Percentiles rank a stretch among this genome's conserved stretches.
Conservation (phyloP, 2,113 vertebrate species). For the Myotis brandtii region DNA sequence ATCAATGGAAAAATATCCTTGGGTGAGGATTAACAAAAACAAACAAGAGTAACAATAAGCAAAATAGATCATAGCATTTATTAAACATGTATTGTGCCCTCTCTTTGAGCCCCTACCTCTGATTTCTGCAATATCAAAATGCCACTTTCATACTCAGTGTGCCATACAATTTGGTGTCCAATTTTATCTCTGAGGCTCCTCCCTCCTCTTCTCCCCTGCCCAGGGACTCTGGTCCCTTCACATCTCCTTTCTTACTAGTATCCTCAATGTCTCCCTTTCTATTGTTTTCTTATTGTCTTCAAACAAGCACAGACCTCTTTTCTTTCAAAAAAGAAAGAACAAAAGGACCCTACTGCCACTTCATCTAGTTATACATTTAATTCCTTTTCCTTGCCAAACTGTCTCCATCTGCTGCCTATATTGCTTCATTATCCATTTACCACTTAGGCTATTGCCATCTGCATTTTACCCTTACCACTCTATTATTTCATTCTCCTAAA, state of each 20-base stretch:
- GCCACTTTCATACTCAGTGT: neutral
- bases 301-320: slow-evolving; percentile 20
- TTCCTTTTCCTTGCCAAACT: slow-evolving; percentile 54
- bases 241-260: neutral
- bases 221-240: neutral
- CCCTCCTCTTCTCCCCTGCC: neutral
- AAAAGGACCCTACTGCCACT: neutral
- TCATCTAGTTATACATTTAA: slow-evolving; percentile 55
- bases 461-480: slow-evolving; percentile 16
- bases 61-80: neutral
- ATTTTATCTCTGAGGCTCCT: neutral
- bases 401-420: slow-evolving; percentile 35
- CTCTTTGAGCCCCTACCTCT: slow-evolving; percentile 17
- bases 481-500: slow-evolving; percentile 35
- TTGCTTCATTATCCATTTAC: slow-evolving; percentile 51
- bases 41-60: neutral
- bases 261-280: neutral
- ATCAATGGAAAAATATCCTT: too few species aligned
- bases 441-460: slow-evolving; percentile 38
- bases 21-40: too few species aligned
- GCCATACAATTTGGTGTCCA: neutral
- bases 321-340: neutral
- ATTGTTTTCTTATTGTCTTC: slow-evolving; percentile 15
- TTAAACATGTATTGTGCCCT: neutral
- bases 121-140: slow-evolving; percentile 14